phyloP scores from a whole-genome alignment of 2,797 vertebrate genomes.

The Schizothorax lantsangensis region DNA sequence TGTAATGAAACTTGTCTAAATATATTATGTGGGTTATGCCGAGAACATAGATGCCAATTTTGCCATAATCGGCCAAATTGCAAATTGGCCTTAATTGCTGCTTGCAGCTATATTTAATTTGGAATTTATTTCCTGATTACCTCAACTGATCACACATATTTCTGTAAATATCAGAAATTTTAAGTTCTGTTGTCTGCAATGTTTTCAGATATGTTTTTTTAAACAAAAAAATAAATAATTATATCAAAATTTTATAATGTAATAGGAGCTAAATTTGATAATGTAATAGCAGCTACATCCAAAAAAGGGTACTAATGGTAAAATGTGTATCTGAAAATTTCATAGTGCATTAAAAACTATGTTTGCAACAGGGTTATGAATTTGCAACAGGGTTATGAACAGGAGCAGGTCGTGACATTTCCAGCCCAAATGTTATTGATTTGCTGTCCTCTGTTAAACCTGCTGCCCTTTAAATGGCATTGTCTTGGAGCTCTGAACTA shows the following conservation, averaged over 20 bases:
- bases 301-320: background rate
- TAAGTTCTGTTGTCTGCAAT: background rate
- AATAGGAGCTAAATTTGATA: background rate
- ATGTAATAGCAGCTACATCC: background rate
- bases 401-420: constrained; percentile 37
- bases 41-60: no score
- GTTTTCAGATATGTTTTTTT: background rate
- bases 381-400: background rate
- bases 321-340: background rate
- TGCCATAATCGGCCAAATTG: no score
- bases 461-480: constrained; percentile 68
- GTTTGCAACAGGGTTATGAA: background rate
- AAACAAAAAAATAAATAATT: background rate
- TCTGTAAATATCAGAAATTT: background rate
- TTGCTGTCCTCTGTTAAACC: constrained; percentile 52
- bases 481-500: constrained; percentile 14
- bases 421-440: constrained; percentile 36
- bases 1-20: no score
- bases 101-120: no score
- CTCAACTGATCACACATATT: background rate
- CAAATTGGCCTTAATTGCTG: no score
- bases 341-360: background rate
- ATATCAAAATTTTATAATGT: background rate
- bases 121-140: no score
- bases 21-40: no score